Evolutionary conservation across 2,888 invertebrate genomes (phyloP).

Genomic region (Diploptera punctata): DNA sequence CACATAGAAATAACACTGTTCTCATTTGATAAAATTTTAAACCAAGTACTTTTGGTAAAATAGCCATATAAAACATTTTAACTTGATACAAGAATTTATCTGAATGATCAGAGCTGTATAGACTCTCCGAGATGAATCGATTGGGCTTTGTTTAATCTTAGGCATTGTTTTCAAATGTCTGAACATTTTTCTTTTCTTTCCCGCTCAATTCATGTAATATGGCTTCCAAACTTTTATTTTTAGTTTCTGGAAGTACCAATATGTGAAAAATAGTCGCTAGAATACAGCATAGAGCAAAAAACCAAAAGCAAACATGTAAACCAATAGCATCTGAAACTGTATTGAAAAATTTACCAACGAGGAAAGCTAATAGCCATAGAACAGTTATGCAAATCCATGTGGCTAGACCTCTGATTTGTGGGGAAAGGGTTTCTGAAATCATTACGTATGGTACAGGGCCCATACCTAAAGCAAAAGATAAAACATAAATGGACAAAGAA

Average conservation of each 20-base stretch:
- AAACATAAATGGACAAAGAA: conserved; percentile 29
- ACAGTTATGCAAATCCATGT: conserved; percentile 33
- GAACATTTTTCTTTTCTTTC: too few species aligned
- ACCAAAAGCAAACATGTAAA: conserved; percentile 54
- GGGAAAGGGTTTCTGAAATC: conserved; percentile 36
- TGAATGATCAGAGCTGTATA: too few species aligned
- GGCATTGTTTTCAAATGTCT: too few species aligned
- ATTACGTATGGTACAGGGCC: conserved; percentile 35
- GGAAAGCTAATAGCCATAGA: conserved; percentile 52
- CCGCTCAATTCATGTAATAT: conserved; percentile 51
- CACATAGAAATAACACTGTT: too few species aligned
- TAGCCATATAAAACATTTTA: too few species aligned
- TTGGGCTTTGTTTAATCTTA: too few species aligned
- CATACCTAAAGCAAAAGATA: conserved; percentile 34
- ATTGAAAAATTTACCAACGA: conserved; percentile 56
- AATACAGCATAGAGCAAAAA: conserved; percentile 54
- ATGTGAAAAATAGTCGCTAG: conserved; percentile 51
- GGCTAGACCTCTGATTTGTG: conserved; percentile 37
- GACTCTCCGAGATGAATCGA: too few species aligned
- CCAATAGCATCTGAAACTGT: conserved; percentile 53
- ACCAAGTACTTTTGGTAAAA: too few species aligned
- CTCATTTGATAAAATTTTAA: too few species aligned
- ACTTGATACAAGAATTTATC: too few species aligned
- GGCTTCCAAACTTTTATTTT: conserved; percentile 54
- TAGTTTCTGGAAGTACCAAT: conserved; percentile 57